Evolutionary conservation across 2,888 invertebrate species (phyloP), one percentile per base, ranked within the genome.

Genomic region (Drosophila niveifrons): DNA sequence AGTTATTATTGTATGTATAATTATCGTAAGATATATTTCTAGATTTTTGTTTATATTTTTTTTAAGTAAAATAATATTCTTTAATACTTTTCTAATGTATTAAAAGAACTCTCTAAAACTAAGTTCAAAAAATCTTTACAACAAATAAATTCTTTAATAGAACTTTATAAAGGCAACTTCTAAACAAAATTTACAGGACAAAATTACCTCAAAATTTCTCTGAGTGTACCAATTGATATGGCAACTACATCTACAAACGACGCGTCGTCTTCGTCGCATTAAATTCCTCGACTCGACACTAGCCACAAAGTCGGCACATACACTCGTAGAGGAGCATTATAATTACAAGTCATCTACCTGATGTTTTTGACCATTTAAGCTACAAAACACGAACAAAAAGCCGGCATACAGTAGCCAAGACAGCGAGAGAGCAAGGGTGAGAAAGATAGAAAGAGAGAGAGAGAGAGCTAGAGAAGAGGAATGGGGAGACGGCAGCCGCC

Each of bases 321-420:
- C 53, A 9, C 53, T 57, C 53, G 59, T 52, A 66, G 53, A 61
- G 78, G 57, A 63, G 65, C 76, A 59, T 82, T 67, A 79, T 88
- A 82, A 82, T 87, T 88, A 82, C 83, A 86, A 84, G 88, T 84
- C 83, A 84, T 88, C 88, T 82, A 86, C 70, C 86, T 76, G 87
- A 85, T 85, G 85, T 83, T 88, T 85, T 85, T 85, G 85, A 85
- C 89, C 85, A 88, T 85, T 85, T 85, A 85, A 88, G 85, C 89
- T 62, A 82, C 73, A 80, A 72, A 68, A 56, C 73, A 73, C 76
- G 70, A 65, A 73, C 66, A 73, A 58, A 61, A 58, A 47, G 61
- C 67, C 68, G 23, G 62, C 66, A 48, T 70, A 82, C 81, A 86
- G 87, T 70, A 86, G 87, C 81, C 34, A 10, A 55, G 50, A 15